Percentiles rank a stretch among this genome's conserved stretches.
Conservation (phyloP, 2,113 vertebrate genomes). For the Egretta garzetta region DNA sequence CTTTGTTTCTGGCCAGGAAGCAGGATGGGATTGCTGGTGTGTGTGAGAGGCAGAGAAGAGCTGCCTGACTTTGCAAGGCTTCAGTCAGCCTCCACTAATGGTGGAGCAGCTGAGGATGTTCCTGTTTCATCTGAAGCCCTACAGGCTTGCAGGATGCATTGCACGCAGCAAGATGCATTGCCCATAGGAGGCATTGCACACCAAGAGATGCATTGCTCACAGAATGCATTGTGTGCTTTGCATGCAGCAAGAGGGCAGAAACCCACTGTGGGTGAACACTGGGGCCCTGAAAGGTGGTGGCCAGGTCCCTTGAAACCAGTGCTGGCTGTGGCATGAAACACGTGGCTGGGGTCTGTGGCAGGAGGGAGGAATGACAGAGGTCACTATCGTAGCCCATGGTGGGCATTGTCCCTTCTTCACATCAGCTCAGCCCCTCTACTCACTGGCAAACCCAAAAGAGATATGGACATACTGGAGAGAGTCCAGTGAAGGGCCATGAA, state of each 20-base stretch:
- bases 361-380: neutral
- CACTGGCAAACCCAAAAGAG: neutral
- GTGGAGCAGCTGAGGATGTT: neutral
- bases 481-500: neutral
- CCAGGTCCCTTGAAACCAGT: neutral
- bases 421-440: neutral
- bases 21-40: neutral
- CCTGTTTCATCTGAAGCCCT: too few species aligned
- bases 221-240: too few species aligned
- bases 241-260: neutral
- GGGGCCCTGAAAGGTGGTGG: neutral
- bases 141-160: too few species aligned
- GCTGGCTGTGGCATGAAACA: accelerated
- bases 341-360: accelerated
- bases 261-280: neutral
- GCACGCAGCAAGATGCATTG: neutral
- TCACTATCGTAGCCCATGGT: accelerated
- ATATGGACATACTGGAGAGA: neutral
- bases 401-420: neutral
- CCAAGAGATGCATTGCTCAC: neutral
- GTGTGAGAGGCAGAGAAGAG: neutral
- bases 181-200: neutral
- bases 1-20: accelerated
- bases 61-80: neutral
- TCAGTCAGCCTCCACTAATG: neutral